Percentiles rank a stretch among this genome's conserved stretches.
Conservation (phyloP, 1,140 invertebrate genomes). For the Antheraea pernyi region DNA sequence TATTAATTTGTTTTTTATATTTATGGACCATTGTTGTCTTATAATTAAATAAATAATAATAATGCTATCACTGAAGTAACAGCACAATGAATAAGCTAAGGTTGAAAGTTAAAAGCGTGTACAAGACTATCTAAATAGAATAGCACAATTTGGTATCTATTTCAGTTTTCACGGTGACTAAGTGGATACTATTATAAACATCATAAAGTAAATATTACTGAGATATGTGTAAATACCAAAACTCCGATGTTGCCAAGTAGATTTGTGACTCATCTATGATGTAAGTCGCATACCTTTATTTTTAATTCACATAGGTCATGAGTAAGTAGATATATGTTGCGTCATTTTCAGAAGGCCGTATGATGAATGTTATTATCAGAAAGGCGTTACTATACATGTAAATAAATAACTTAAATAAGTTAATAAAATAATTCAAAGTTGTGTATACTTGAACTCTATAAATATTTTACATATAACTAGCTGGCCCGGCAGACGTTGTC, state of each 20-base stretch:
- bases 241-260: neutral
- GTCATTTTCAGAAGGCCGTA: neutral
- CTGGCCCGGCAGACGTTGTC: too few relatives aligned
- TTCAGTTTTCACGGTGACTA: neutral
- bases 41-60: too few relatives aligned
- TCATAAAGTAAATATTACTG: neutral
- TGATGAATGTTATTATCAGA: too few relatives aligned
- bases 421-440: neutral
- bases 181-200: neutral
- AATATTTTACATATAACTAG: too few relatives aligned
- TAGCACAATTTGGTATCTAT: neutral
- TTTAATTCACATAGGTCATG: constrained; percentile 3
- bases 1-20: too few relatives aligned
- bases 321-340: neutral
- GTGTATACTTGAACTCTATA: neutral
- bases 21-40: too few relatives aligned
- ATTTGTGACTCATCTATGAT: neutral
- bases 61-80: too few relatives aligned
- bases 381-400: neutral
- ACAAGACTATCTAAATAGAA: neutral
- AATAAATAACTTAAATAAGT: neutral
- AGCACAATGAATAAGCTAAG: too few relatives aligned
- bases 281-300: neutral
- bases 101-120: neutral
- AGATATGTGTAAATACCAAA: neutral